phyloP scores from a whole-genome alignment of 64 coral and sea anemone genomes.

The Stichodactyla helianthus region DNA sequence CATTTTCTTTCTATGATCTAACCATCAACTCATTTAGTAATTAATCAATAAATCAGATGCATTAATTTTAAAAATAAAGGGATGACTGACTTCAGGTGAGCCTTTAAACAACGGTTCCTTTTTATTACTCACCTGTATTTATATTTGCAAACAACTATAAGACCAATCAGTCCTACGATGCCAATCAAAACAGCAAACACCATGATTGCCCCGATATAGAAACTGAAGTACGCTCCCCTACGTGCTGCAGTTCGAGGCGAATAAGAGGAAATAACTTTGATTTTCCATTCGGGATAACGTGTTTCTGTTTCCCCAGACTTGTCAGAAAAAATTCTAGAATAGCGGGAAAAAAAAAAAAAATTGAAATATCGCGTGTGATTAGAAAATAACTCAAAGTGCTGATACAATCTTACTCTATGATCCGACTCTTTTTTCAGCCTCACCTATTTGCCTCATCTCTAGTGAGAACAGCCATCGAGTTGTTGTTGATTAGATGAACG shows the following conservation, averaged over 20 bases:
- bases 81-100: too few relatives aligned
- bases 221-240: neutral
- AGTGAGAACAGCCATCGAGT: neutral
- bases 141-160: neutral
- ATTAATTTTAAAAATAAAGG: too few relatives aligned
- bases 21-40: too few relatives aligned
- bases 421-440: neutral
- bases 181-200: slow-evolving; percentile 16
- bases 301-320: neutral
- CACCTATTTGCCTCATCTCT: neutral
- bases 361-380: neutral
- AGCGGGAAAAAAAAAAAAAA: neutral
- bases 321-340: neutral
- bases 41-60: too few relatives aligned
- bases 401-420: too few relatives aligned
- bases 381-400: too few relatives aligned
- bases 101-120: neutral
- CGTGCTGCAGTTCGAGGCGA: neutral
- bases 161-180: neutral
- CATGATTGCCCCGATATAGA: slow-evolving; percentile 12
- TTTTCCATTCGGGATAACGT: slow-evolving; percentile 2
- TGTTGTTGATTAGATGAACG: neutral
- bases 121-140: slow-evolving; percentile 15
- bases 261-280: neutral
- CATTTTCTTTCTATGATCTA: too few relatives aligned